Base-by-base conservation (phyloP, 2,888 invertebrate genomes). In the Ptychoptera contaminata region DNA sequence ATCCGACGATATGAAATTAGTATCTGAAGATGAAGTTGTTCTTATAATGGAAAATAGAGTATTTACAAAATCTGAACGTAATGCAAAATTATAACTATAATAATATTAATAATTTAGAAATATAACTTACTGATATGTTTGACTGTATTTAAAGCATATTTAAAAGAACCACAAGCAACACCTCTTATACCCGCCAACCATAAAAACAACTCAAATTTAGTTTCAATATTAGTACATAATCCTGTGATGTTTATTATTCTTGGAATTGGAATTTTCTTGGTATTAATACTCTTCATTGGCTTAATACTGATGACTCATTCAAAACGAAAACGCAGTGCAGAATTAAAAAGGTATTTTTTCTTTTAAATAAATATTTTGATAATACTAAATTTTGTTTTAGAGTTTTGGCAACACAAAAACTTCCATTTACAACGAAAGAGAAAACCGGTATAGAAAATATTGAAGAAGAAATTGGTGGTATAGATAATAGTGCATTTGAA, bases 51-150 rank as follows among this genome's bases (percentile, higher is more conserved):
- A 84, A 6, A 81, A 80, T 48, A 76, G 79, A 1, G 76, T 86
- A 40, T 74, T 81, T 42, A 81, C 85, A 51, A 87, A 86, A 67
- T 84, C 87, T 47, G 84, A 87, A 70, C 87, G 87, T 87, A 70
- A n/a, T 34, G 8, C 2, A 34, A 34, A 10, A 3, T 8, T 6
- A 6, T 6, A 34, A 34, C 10, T 34, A 34, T n/a, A n/a, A 6
- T 6, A 6, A 34, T n/a, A 6, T 34, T 8, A n/a, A n/a, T n/a
- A n/a, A n/a, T n/a, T n/a, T n/a, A 29, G 16, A 9, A 12, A 42
- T 36, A 29, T 36, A n/a, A n/a, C n/a, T n/a, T n/a, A n/a, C n/a
- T n/a, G n/a, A n/a, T n/a, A n/a, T 12, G 14, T 32, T 9, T 32
- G 4, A 11, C 4, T 32, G 8, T 5, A 35, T 11, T 12, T 49